Percentiles rank a stretch among this genome's conserved stretches.
Evolutionary conservation across 2,113 vertebrate species (phyloP).

Genomic region (Salvelinus sp.): DNA sequence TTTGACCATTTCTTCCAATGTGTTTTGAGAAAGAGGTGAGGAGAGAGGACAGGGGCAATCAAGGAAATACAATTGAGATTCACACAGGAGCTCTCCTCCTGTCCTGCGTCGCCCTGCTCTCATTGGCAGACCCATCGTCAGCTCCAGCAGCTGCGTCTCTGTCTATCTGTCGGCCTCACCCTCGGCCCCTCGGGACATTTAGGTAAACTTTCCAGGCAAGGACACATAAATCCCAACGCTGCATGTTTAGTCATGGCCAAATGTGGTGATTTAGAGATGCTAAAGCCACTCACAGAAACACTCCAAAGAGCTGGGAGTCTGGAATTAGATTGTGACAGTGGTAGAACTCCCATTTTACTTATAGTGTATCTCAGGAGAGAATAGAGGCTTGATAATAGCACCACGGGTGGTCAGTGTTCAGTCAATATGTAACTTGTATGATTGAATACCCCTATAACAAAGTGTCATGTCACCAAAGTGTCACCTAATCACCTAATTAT

Average conservation of each 20-base stretch:
- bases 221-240: conserved; percentile 10
- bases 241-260: conserved; percentile 6
- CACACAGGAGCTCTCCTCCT: neutral
- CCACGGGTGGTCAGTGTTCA: neutral
- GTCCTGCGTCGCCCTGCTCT: neutral
- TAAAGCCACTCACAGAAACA: neutral
- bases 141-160: neutral
- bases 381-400: neutral
- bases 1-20: no score
- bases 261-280: neutral
- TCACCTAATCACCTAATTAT: conserved; percentile 26
- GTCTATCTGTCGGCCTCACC: conserved; percentile 19
- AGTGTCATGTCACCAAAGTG: neutral
- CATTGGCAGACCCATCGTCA: conserved; percentile 7
- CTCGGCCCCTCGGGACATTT: conserved; percentile 14
- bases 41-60: no score
- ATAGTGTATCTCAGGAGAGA: neutral
- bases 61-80: neutral
- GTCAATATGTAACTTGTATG: neutral
- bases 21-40: no score
- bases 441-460: conserved; percentile 29
- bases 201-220: conserved; percentile 6
- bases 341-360: neutral
- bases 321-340: neutral
- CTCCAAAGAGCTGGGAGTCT: neutral